Conservation (phyloP, 2,888 invertebrate species). For the Hemaris fuciformis region DNA sequence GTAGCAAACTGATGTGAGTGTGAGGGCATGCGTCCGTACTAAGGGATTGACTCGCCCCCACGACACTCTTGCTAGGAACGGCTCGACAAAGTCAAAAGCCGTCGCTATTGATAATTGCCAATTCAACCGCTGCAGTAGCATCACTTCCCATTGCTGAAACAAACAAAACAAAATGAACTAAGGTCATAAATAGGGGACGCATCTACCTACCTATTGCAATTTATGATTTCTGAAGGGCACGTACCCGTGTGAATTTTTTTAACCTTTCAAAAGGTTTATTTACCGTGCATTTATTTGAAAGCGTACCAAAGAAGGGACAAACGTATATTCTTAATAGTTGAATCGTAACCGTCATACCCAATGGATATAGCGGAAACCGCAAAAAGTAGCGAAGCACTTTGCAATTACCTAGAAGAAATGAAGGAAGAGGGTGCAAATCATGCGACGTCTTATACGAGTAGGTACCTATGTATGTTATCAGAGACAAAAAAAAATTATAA, state of each 20-base stretch:
- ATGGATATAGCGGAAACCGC: conserved; percentile 76
- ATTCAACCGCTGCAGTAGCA: conserved; percentile 87
- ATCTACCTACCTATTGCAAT: conserved; percentile 13
- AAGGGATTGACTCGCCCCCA: conserved; percentile 83
- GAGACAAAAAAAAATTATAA: not conserved
- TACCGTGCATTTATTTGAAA: conserved; percentile 34
- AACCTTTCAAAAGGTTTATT: conserved; percentile 36
- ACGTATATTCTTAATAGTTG: conserved; percentile 59
- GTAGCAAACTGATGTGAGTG: conserved; percentile 88
- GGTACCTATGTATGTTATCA: not conserved
- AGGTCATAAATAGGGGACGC: not conserved
- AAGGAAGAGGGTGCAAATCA: conserved; percentile 6
- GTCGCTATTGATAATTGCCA: conserved; percentile 91
- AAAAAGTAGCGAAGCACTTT: conserved; percentile 72
- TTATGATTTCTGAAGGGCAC: conserved; percentile 41
- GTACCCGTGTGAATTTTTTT: conserved; percentile 55
- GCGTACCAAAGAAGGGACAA: conserved; percentile 49
- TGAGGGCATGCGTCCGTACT: conserved; percentile 87
- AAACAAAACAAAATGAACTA: conserved; percentile 36
- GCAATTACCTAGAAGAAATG: conserved; percentile 41
- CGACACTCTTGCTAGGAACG: conserved; percentile 84
- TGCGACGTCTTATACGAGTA: not conserved
- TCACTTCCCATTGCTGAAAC: conserved; percentile 89
- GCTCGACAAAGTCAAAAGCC: conserved; percentile 91
- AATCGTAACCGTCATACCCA: conserved; percentile 77